Evolutionary conservation across 2,797 vertebrate genomes (phyloP), one percentile per base, ranked within the genome.

Genomic region (Adrianichthys oophorus): DNA sequence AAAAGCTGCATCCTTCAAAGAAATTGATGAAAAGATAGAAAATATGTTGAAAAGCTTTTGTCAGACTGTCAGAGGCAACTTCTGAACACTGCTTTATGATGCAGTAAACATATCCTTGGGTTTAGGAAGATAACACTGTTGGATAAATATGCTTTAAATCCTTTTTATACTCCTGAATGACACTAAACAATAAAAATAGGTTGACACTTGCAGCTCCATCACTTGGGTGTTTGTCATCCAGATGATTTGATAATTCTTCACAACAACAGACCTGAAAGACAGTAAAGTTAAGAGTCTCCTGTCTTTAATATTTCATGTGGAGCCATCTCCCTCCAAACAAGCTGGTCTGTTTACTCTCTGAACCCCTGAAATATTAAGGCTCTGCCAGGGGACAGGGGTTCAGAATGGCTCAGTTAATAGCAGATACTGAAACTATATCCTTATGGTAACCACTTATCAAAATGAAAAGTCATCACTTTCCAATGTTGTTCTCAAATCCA

Each of bases 331-430:
- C 74, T 76, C 84, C 74, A 80, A 89, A 86, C 65, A 16, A 45
- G 50, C 44, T 6, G 19, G 74, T 68, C 77, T 61, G 80, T 87
- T 87, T 84, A 85, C 66, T 70, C 61, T 73, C 69, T 79, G 68
- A 80, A 72, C 74, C 73, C 52, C 65, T 91, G 80, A 91, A 89
- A 90, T 87, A 91, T 85, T 90, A 76, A 92, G 80, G 68, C 78
- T 76, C 60, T 44, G 43, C 32, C 2, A 37, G 68, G 73, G 79
- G 44, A 61, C 76, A 66, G 46, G 46, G 53, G 74, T 64, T 74
- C 55, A 60, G 55, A 62, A 47, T 68, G 64, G 66, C 67, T 83
- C 50, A 19, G 74, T 79, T 79, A 78, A 83, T 82, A 69, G 66
- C 73, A 68, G 53, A 70, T 64, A 79, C 63, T 64, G 56, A 80